Percentiles rank a stretch among this genome's conserved stretches.
Evolutionary conservation across 1,140 invertebrate species (phyloP).

Genomic region (Drosophila orosa): DNA sequence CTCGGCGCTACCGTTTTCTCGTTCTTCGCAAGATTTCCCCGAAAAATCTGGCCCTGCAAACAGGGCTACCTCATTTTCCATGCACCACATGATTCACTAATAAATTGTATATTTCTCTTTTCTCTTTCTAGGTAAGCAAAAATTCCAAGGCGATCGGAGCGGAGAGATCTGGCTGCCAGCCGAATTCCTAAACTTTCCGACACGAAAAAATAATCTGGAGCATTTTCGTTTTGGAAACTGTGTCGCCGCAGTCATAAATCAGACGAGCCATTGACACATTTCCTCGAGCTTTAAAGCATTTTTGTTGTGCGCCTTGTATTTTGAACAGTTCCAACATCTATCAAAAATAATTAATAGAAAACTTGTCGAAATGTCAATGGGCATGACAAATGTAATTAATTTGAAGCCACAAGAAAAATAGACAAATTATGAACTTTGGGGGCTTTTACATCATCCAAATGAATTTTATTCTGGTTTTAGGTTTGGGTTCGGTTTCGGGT

Average conservation of each 20-base stretch:
- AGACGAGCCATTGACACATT: constrained; percentile 60
- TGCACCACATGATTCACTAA: constrained; percentile 47
- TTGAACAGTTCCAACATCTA: constrained; percentile 59
- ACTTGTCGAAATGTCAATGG: constrained; percentile 81
- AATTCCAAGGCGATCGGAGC: constrained; percentile 18
- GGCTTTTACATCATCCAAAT: constrained; percentile 40
- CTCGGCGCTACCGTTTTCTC: constrained; percentile 36
- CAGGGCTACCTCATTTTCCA: constrained; percentile 37
- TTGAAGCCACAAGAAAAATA: constrained; percentile 50
- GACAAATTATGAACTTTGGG: constrained; percentile 72
- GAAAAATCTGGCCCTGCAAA: constrained; percentile 23
- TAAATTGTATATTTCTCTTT: constrained; percentile 35
- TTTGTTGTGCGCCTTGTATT: constrained; percentile 34
- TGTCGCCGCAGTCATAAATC: constrained; percentile 74
- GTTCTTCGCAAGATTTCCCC: constrained; percentile 19
- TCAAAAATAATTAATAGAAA: constrained; percentile 82
- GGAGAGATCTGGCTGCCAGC: constrained; percentile 5
- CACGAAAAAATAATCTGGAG: constrained; percentile 55
- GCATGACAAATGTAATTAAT: constrained; percentile 81
- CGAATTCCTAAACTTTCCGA: constrained; percentile 28
- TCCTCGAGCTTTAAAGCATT: constrained; percentile 39
- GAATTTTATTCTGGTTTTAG: constrained; percentile 35
- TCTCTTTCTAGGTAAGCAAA: constrained; percentile 71
- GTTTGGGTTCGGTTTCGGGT: constrained; percentile 22
- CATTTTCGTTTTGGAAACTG: constrained; percentile 63